A percentile compares a stretch with the other conserved stretches of the same genome.
phyloP scores from a whole-genome alignment of 2,888 invertebrate species.

The Polydrusus cervinus region DNA sequence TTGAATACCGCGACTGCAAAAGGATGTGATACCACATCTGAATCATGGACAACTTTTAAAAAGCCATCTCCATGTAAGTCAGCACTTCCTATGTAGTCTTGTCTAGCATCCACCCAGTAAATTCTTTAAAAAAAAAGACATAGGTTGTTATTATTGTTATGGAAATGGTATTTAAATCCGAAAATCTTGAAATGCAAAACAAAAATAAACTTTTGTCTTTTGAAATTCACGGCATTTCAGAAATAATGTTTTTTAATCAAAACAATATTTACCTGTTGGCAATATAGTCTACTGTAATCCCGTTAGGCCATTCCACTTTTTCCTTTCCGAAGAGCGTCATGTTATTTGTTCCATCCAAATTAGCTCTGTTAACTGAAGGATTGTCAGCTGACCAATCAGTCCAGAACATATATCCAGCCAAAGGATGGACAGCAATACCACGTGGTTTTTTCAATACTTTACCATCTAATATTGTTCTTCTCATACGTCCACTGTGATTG shows the following conservation, averaged over 20 bases:
- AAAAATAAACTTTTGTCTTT: too few species aligned
- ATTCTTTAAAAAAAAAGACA: constrained; percentile 73
- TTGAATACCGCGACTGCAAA: constrained; percentile 91
- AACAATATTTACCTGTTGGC: constrained; percentile 72
- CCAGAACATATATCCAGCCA: constrained; percentile 88
- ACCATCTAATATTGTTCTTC: constrained; percentile 83
- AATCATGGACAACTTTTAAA: constrained; percentile 76
- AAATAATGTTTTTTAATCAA: background rate
- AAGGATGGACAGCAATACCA: constrained; percentile 88
- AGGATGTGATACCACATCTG: constrained; percentile 84
- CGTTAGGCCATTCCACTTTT: constrained; percentile 89
- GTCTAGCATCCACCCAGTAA: constrained; percentile 91
- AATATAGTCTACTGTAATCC: constrained; percentile 87
- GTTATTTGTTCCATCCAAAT: constrained; percentile 84
- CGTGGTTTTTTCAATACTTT: constrained; percentile 72
- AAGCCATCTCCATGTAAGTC: constrained; percentile 71
- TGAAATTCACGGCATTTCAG: too few species aligned
- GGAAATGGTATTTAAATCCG: too few species aligned
- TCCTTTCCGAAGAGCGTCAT: constrained; percentile 78
- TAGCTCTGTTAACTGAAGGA: constrained; percentile 86
- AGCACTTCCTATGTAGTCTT: constrained; percentile 85
- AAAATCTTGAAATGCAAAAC: too few species aligned
- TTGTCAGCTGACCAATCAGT: constrained; percentile 89
- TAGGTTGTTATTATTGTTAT: too few species aligned
- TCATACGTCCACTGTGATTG: constrained; percentile 80